These are phyloP conservation scores for Momotus momota DNA, from an alignment of 2,797 vertebrate species.

Conservation along the genomic window DNA sequence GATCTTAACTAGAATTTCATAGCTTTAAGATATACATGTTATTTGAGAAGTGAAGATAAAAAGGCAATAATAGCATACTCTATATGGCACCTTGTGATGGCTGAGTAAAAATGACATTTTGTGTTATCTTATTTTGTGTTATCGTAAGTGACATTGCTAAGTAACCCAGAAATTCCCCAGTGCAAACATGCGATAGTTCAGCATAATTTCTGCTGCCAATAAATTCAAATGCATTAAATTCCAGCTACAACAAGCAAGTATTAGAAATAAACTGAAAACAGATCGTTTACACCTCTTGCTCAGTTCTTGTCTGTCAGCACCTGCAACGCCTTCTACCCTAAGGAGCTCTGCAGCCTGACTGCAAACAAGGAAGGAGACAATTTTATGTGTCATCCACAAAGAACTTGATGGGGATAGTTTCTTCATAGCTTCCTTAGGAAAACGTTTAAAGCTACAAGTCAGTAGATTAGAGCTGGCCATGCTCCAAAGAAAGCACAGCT, in stretches of 20 bases:
- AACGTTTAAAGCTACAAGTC: not conserved
- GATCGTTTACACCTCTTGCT: not conserved
- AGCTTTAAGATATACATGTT: not conserved
- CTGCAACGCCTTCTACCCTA: not conserved
- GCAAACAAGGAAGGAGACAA: not conserved
- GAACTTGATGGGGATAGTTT: not conserved
- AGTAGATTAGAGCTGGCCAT: not conserved
- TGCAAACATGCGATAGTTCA: not conserved
- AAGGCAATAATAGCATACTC: not conserved
- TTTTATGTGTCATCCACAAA: not conserved
- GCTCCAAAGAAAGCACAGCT: not conserved
- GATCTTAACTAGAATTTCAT: not conserved
- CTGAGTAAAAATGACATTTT: conserved; percentile 19
- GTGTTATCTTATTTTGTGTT: not conserved
- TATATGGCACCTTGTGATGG: not conserved
- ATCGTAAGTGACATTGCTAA: not conserved
- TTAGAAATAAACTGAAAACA: not conserved
- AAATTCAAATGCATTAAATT: not conserved
- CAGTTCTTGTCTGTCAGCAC: not conserved
- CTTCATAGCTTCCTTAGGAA: not conserved
- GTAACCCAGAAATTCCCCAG: conserved; percentile 9
- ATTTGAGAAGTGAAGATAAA: not conserved
- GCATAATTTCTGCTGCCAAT: not conserved
- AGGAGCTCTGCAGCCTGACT: not conserved
- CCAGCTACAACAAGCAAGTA: not conserved